A percentile compares a stretch with the other conserved stretches of the same genome.
Evolutionary conservation across 30 jellyfish, hydroid and myxozoan species (phyloP).

Genomic region (Catostylus mosaicus): DNA sequence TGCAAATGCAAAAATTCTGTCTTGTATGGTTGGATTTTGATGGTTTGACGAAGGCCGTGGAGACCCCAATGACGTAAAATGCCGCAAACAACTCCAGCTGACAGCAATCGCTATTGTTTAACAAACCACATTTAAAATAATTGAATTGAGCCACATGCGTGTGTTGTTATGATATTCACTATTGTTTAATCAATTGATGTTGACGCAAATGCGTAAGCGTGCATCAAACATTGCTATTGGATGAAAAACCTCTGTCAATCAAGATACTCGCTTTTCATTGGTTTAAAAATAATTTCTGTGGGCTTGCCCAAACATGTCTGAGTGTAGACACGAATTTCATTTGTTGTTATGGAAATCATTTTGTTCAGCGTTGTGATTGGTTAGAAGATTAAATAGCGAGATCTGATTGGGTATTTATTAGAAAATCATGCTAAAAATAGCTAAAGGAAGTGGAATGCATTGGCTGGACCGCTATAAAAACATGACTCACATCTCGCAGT

Average conservation of each 20-base stretch:
- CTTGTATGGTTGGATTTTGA: no score
- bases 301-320: conserved; percentile 21
- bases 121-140: not conserved
- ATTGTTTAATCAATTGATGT: not conserved
- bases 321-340: not conserved
- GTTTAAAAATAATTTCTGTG: not conserved
- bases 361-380: not conserved
- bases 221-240: conserved; percentile 44
- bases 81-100: not conserved
- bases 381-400: not conserved
- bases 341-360: conserved; percentile 28
- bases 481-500: conserved; percentile 8
- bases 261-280: not conserved
- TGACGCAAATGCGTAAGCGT: not conserved
- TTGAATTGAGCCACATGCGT: conserved; percentile 34
- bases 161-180: not conserved
- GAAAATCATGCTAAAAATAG: conserved; percentile 38
- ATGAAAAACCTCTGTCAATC: conserved; percentile 18
- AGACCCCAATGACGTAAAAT: conserved; percentile 11
- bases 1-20: no score
- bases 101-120: conserved; percentile 1
- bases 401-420: conserved; percentile 13
- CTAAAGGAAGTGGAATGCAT: conserved; percentile 37
- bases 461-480: not conserved
- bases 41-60: conserved; percentile 4